Conservation (phyloP, 1,140 invertebrate genomes). For the Atta colombica region DNA sequence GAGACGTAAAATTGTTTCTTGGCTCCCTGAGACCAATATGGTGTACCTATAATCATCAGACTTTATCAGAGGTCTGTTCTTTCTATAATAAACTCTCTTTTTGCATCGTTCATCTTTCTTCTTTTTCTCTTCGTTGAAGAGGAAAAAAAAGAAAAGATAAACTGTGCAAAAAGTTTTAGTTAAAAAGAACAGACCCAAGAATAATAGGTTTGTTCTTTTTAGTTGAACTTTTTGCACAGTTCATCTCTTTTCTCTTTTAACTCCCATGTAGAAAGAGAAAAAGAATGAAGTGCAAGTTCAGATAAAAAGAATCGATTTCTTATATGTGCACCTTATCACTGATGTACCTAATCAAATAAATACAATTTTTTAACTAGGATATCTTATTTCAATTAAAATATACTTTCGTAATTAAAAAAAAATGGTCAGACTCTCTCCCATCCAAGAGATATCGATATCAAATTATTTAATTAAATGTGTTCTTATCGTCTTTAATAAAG, state of each 20-base stretch:
- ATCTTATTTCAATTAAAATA: background rate
- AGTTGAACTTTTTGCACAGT: too few species aligned
- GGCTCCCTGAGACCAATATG: conserved; percentile 97
- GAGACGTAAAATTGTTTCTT: conserved; percentile 98
- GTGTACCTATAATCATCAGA: conserved; percentile 89
- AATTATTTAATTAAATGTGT: background rate
- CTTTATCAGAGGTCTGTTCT: background rate
- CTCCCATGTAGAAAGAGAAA: too few species aligned
- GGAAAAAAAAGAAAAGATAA: too few species aligned
- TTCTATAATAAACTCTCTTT: too few species aligned
- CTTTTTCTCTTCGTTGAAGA: too few species aligned
- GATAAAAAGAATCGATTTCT: too few species aligned
- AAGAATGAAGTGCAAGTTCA: too few species aligned
- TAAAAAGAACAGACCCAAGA: too few species aligned
- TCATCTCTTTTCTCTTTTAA: too few species aligned
- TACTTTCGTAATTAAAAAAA: conserved; percentile 2
- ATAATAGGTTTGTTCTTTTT: too few species aligned
- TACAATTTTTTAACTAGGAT: background rate
- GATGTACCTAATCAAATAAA: background rate
- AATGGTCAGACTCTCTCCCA: background rate
- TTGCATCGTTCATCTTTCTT: too few species aligned
- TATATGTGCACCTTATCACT: background rate
- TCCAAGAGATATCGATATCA: conserved; percentile 4
- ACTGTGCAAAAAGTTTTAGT: too few species aligned
- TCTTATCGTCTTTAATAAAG: conserved; percentile 25